Base-by-base conservation (phyloP, 2,888 invertebrate species). In the Caenorhabditis japonica region DNA sequence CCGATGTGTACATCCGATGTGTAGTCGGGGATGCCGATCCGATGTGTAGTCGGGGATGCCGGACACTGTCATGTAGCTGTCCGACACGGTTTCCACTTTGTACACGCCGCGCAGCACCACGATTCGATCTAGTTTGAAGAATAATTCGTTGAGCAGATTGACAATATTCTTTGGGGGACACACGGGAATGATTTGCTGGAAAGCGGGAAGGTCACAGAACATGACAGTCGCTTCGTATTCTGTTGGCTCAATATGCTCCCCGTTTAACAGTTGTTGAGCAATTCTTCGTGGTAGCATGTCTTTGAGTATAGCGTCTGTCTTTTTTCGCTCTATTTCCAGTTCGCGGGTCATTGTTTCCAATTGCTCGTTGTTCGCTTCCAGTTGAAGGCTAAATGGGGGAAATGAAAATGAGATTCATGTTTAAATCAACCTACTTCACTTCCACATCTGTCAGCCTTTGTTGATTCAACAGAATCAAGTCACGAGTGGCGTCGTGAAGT, bases 161-260 rank as follows among this genome's bases (percentile, higher is more conserved):
- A 89, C 88, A n/a, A 89, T 81, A 27, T 88, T 84, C 51, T 86
- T 83, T 1, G 88, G 88, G 8, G 85, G 76, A 59, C 85, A 83
- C 12, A 82, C 75, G 1, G 88, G 84, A 0, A 88, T 86, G 41
- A 88, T 88, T 58, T 80, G 82, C 44, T 88, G 88, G 74, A 88
- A 89, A 19, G 82, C 84, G 25, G 88, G 88, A 5, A 88, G 85
- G 71, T 89, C 89, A 44, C 87, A 85, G 81, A 88, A 88, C 79
- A 88, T 83, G n/a, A 88, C 85, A 3, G 88, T 88, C 7, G 85
- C 87, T 10, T 83, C 82, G 75, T 83, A 77, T 21, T 73, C 73
- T 76, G 84, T 58, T 1, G 85, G 82, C 46, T 87, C 85, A 2
- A 88, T 88, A n/a, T 76, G 81, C 56, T 84, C 81, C 15, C 88